Evolutionary conservation across 2,888 invertebrate genomes (phyloP), one percentile per base, ranked within the genome.

Genomic region (Acanthococcus lagerstroemiae): DNA sequence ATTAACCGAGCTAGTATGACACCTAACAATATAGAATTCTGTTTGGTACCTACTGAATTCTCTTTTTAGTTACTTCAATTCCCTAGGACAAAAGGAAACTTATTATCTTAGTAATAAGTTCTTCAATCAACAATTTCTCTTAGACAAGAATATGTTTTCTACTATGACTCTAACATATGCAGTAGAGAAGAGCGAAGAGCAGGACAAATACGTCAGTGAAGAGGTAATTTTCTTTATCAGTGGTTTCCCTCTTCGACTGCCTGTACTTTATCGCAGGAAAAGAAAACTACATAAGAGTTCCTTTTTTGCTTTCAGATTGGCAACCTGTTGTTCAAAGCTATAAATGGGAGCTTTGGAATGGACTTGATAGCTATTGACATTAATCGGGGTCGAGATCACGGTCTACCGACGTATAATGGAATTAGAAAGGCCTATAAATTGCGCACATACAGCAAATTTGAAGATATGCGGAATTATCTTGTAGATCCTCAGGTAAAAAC

Each of bases 361-460:
- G 69, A 69, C 50, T 17, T 69, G 27, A 37, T 52, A 17, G 58
- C 65, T 21, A 48, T 68, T 7, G 70, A 70, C 21, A 55, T 70
- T 21, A 57, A 58, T 24, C 65, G 70, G 5, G 70, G 70, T 1
- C 45, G 70, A 61, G 69, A 70, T 52, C 65, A 65, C 12, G 70
- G 70, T 2, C 6, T 55, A 15, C 60, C 69, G 2, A 46, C 69
- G 1, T 70, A 70, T 19, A 67, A 67, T 30, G 58, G 63, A 12
- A 55, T 68, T n/a, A 61, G 70, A 4, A 25, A 55, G 37, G 50
- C 68, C 5, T 70, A 69, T 45, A 69, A 69, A 15, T 46, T 68
- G 9, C 37, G 17, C 1, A 22, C 19, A n/a, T 66, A 54, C 1
- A 48, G 44, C 0, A 30, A 25, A 7, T 70, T 69, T 26, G 52